These are phyloP conservation scores for Graphium colonna DNA, from an alignment of 2,888 invertebrate genomes.

Conservation along the genomic window DNA sequence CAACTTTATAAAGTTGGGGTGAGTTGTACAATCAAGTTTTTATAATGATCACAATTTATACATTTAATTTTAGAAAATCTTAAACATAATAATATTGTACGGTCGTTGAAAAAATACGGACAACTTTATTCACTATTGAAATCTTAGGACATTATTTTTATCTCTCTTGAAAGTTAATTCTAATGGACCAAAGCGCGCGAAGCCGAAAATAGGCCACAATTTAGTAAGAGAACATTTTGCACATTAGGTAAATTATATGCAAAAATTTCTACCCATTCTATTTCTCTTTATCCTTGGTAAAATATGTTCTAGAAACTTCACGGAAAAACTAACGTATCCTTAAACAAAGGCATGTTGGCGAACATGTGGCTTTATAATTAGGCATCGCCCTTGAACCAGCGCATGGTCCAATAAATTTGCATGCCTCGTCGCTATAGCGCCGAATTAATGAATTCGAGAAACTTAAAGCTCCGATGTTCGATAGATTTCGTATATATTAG, in stretches of 20 bases:
- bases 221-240: too few species aligned
- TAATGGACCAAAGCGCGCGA: too few species aligned
- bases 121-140: too few species aligned
- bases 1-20: slow-evolving; percentile 64
- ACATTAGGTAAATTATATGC: too few species aligned
- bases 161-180: too few species aligned
- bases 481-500: background rate
- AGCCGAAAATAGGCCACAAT: too few species aligned
- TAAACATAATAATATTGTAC: background rate
- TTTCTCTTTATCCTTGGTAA: too few species aligned
- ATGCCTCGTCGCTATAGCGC: background rate
- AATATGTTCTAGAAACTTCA: too few species aligned
- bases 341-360: background rate
- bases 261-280: too few species aligned
- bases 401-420: background rate
- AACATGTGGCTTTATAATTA: background rate
- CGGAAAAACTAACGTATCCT: background rate
- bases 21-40: slow-evolving; percentile 27
- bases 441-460: background rate
- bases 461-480: background rate
- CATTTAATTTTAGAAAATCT: background rate
- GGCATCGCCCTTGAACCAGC: background rate
- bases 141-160: too few species aligned
- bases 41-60: background rate
- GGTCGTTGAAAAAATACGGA: background rate